Evolutionary conservation across 2,888 invertebrate genomes (phyloP).

Genomic region (Tetranychus piercei): DNA sequence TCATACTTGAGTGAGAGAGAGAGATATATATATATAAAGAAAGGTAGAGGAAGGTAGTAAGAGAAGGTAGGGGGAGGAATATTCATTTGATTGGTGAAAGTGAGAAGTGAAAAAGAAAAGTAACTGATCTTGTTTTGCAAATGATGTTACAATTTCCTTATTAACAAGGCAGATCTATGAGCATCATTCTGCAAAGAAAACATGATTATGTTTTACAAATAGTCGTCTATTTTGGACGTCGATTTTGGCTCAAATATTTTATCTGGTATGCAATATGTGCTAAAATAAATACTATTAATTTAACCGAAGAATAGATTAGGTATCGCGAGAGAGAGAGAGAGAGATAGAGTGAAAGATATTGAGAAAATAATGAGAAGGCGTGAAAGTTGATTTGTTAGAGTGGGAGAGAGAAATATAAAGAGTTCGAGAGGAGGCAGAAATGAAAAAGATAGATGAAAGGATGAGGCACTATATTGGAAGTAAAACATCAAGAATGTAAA

Average conservation of each 20-base stretch:
- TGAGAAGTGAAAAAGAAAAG: neutral
- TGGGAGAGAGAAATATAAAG: neutral
- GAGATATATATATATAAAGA: too few relatives aligned
- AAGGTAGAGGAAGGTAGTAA: neutral
- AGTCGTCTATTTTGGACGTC: neutral
- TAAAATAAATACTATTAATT: neutral
- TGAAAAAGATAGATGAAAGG: neutral
- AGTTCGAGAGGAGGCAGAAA: neutral
- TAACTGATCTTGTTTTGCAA: neutral
- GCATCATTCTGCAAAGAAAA: neutral
- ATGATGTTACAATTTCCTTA: neutral
- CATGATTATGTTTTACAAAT: neutral
- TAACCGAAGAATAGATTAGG: neutral
- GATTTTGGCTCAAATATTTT: neutral
- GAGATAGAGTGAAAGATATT: neutral
- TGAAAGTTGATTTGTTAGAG: neutral
- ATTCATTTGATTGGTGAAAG: neutral
- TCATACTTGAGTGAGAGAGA: neutral
- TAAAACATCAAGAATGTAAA: neutral
- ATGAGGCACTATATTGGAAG: neutral
- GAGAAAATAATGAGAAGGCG: neutral
- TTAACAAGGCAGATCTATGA: neutral
- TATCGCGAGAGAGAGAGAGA: neutral
- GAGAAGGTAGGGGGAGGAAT: neutral
- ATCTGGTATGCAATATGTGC: neutral